Evolutionary conservation across 1,140 invertebrate genomes (phyloP).

Genomic region (Eriocheir sinensis): DNA sequence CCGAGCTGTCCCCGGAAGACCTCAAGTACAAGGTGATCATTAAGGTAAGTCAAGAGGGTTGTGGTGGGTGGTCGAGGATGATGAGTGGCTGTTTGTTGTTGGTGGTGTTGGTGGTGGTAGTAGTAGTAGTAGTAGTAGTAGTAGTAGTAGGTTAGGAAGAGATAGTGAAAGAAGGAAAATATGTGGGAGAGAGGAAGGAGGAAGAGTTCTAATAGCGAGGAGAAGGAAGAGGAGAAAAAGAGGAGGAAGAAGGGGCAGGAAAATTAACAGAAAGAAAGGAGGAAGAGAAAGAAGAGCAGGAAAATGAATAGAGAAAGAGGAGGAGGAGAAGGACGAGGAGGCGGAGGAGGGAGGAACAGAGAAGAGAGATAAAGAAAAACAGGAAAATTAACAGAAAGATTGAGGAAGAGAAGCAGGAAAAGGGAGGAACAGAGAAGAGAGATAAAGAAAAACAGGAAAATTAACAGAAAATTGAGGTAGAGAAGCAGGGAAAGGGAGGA

Average conservation of each 20-base stretch:
- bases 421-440: not conserved
- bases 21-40: conserved; percentile 81
- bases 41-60: conserved; percentile 79
- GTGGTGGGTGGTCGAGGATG: not conserved
- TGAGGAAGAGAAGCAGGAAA: not conserved
- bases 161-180: no score
- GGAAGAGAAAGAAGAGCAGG: not conserved
- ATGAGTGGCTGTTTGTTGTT: not conserved
- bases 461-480: not conserved
- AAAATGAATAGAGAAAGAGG: not conserved
- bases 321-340: not conserved
- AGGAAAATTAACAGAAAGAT: not conserved
- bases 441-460: not conserved
- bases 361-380: not conserved
- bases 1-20: conserved; percentile 81
- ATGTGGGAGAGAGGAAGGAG: not conserved
- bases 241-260: not conserved
- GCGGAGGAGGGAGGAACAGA: not conserved
- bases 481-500: not conserved
- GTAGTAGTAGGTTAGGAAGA: no score
- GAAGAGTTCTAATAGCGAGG: not conserved
- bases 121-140: not conserved
- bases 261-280: not conserved
- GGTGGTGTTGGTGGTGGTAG: not conserved
- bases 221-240: no score